phyloP scores from a whole-genome alignment of 1,140 invertebrate genomes.

The Colletes latitarsis region DNA sequence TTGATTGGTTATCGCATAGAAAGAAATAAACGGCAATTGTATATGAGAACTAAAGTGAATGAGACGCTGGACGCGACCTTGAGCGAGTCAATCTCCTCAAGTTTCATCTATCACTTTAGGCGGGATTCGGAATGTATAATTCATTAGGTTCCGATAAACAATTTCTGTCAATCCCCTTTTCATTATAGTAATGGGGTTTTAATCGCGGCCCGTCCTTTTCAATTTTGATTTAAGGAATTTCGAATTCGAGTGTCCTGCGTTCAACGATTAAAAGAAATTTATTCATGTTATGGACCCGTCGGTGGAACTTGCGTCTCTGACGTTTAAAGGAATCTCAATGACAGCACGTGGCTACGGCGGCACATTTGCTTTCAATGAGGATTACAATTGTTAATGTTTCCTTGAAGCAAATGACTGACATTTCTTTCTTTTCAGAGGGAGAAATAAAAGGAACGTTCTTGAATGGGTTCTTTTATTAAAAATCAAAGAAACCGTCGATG shows the following conservation, averaged over 20 bases:
- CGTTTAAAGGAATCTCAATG: neutral
- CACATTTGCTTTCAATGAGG: neutral
- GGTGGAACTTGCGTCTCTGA: neutral
- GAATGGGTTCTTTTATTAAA: no score
- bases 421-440: no score
- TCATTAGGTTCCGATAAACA: constrained; percentile 18
- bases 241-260: neutral
- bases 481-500: no score
- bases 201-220: constrained; percentile 5
- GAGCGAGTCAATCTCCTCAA: constrained; percentile 25
- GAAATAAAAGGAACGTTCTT: no score
- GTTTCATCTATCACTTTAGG: constrained; percentile 25
- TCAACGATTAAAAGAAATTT: neutral
- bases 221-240: neutral
- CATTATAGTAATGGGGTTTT: constrained; percentile 19
- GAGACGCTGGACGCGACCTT: constrained; percentile 8
- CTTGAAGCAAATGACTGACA: no score
- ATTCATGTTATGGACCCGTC: neutral
- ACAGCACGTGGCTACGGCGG: neutral
- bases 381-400: no score
- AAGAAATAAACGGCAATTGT: neutral
- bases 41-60: neutral
- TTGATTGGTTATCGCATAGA: neutral
- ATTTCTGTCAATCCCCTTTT: constrained; percentile 23
- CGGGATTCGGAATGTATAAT: constrained; percentile 33